phyloP scores from a whole-genome alignment of 2,888 invertebrate species.

The Ophion obscuratus region DNA sequence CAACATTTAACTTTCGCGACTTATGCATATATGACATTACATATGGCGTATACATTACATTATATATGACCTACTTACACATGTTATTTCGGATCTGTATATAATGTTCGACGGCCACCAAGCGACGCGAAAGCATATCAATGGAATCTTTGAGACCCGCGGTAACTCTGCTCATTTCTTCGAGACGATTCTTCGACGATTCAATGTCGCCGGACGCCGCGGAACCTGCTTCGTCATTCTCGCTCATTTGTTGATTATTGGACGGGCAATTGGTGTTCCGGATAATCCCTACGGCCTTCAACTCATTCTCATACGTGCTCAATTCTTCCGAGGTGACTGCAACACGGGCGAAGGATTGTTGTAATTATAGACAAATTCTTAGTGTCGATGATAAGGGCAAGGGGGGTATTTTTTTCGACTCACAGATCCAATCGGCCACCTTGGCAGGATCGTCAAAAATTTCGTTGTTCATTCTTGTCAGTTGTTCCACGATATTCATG shows the following conservation, averaged over 20 bases:
- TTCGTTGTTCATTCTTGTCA: slow-evolving; percentile 66
- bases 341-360: not conserved
- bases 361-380: not conserved
- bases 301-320: not conserved
- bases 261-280: not conserved
- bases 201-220: too few species aligned
- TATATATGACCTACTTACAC: too few species aligned
- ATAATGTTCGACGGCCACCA: too few species aligned
- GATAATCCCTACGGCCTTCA: slow-evolving; percentile 17
- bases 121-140: too few species aligned
- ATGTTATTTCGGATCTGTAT: too few species aligned
- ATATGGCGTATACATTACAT: too few species aligned
- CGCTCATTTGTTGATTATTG: not conserved
- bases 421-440: slow-evolving; percentile 78
- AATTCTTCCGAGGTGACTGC: slow-evolving; percentile 51
- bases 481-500: slow-evolving; percentile 45
- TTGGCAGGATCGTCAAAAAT: slow-evolving; percentile 72
- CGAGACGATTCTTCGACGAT: too few species aligned
- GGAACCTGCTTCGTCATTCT: not conserved
- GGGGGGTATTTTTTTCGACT: slow-evolving; percentile 66
- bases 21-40: too few species aligned
- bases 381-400: not conserved
- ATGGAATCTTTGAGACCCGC: too few species aligned
- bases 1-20: too few species aligned
- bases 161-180: too few species aligned